These are phyloP conservation scores for Pteronotus mesoamericanus DNA, from an alignment of 2,797 vertebrate species.

Conservation along the genomic window DNA sequence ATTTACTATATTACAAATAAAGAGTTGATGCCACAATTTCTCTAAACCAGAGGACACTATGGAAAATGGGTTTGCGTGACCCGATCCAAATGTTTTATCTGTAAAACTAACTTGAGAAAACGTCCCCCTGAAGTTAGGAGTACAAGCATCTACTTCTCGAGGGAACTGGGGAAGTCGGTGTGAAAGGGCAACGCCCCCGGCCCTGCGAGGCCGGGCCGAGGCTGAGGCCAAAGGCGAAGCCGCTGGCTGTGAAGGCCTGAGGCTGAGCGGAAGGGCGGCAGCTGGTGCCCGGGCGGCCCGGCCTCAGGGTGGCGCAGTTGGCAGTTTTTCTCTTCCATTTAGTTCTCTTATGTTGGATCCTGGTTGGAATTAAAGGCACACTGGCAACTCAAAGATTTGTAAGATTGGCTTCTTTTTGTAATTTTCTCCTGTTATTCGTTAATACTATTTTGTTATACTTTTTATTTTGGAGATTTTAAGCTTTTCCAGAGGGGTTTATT, in stretches of 20 bases:
- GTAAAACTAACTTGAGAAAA: slow-evolving; percentile 6
- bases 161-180: not conserved
- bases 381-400: not conserved
- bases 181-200: not conserved
- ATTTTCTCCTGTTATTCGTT: not conserved
- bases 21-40: not conserved
- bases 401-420: not conserved
- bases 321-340: not conserved
- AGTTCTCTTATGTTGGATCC: not conserved
- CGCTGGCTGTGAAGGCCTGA: no score
- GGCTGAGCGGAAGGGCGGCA: no score
- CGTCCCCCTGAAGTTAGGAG: not conserved
- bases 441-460: not conserved
- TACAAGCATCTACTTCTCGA: not conserved
- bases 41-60: not conserved
- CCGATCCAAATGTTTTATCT: not conserved
- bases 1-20: not conserved
- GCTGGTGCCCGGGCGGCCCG: no score
- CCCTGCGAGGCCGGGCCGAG: rapidly evolving
- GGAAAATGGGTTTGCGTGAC: not conserved
- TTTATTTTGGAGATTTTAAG: not conserved
- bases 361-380: not conserved
- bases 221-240: no score
- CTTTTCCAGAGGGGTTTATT: not conserved
- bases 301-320: not conserved